Evolutionary conservation across 2,113 vertebrate genomes (phyloP).

Genomic region (Hemibagrus wyckioides): DNA sequence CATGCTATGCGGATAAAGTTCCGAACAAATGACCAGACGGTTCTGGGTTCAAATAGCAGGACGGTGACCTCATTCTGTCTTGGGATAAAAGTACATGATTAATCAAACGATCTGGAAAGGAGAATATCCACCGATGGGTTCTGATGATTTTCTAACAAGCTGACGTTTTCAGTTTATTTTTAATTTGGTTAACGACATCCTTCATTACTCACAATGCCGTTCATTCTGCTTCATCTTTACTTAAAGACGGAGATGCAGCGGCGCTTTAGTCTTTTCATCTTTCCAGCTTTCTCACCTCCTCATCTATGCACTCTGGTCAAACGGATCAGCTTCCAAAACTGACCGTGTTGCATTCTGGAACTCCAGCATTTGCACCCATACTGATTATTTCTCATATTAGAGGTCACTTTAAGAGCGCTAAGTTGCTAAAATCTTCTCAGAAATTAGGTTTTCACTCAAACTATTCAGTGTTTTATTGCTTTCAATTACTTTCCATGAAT

Average conservation of each 20-base stretch:
- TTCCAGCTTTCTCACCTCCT: not conserved
- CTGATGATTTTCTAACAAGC: not conserved
- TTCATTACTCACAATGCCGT: not conserved
- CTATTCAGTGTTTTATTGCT: too few relatives aligned
- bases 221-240: not conserved
- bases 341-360: too few relatives aligned
- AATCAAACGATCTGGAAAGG: not conserved
- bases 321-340: not conserved
- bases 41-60: not conserved
- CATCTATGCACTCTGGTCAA: not conserved
- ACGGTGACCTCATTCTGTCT: not conserved
- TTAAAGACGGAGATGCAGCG: not conserved
- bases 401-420: too few relatives aligned
- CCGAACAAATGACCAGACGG: not conserved
- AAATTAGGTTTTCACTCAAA: too few relatives aligned
- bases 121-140: not conserved
- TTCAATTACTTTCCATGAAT: too few relatives aligned
- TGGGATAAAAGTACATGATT: not conserved
- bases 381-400: not conserved
- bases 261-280: not conserved
- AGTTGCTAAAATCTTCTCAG: too few relatives aligned
- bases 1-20: constrained; percentile 6
- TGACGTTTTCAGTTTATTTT: too few relatives aligned
- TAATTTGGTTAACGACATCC: not conserved
- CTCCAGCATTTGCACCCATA: not conserved